Percentiles rank a stretch among this genome's conserved stretches.
phyloP scores from a whole-genome alignment of 1,140 invertebrate genomes.

The Heliothis virescens region DNA sequence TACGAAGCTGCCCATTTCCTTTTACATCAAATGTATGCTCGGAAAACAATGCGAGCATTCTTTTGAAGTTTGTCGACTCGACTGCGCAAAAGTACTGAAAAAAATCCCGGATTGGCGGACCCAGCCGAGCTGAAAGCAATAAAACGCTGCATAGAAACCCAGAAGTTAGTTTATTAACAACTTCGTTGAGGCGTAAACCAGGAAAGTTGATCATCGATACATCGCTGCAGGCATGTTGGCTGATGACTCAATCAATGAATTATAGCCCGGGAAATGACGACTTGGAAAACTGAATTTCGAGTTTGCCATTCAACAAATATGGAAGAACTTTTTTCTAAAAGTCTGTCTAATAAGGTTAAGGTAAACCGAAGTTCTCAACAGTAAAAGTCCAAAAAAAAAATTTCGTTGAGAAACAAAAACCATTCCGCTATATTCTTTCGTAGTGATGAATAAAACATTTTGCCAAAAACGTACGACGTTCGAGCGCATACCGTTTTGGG shows the following conservation, averaged over 20 bases:
- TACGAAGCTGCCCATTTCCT: slow-evolving; percentile 18
- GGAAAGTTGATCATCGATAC: not conserved
- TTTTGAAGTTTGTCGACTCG: slow-evolving; percentile 10
- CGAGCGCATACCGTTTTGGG: slow-evolving; percentile 61
- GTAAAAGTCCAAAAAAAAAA: not conserved
- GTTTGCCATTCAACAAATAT: too few species aligned
- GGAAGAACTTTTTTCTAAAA: too few species aligned
- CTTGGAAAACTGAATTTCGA: not conserved
- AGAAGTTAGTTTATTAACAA: slow-evolving; percentile 14
- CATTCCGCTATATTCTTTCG: slow-evolving; percentile 68
- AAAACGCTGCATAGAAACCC: slow-evolving; percentile 11
- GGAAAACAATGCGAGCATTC: slow-evolving; percentile 20
- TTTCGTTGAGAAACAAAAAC: slow-evolving; percentile 24
- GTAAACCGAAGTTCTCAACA: too few species aligned
- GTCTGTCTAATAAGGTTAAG: too few species aligned
- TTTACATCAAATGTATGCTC: slow-evolving; percentile 16
- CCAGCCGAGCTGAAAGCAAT: slow-evolving; percentile 22
- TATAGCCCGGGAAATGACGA: not conserved
- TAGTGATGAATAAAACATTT: slow-evolving; percentile 75
- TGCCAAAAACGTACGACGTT: slow-evolving; percentile 65
- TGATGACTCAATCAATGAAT: not conserved
- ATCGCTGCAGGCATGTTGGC: not conserved
- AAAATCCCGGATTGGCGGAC: not conserved
- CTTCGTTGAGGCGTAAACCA: slow-evolving; percentile 8
- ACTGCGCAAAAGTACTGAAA: not conserved